phyloP scores from a whole-genome alignment of 2,888 invertebrate species.

The Scaptomyza reducta region DNA sequence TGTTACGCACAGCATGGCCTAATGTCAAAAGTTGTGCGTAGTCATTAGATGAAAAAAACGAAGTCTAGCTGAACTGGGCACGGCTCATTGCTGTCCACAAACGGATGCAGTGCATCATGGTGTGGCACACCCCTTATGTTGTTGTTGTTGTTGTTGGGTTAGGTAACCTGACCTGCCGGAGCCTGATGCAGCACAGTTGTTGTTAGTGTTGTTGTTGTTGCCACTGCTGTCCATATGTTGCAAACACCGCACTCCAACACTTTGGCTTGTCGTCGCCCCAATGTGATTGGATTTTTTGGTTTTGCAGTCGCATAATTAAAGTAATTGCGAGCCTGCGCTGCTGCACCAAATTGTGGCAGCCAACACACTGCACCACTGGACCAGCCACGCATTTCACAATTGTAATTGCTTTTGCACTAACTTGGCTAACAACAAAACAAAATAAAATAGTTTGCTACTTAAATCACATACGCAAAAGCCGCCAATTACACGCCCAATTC shows the following conservation, averaged over 20 bases:
- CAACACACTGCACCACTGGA: no score
- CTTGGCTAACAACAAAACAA: slow-evolving; percentile 7
- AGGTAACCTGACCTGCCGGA: slow-evolving; percentile 51
- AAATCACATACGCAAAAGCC: slow-evolving; percentile 1
- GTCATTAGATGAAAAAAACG: slow-evolving; percentile 5
- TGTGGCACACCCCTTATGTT: slow-evolving; percentile 59
- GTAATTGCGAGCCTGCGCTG: slow-evolving; percentile 70
- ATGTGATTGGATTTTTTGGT: slow-evolving; percentile 50
- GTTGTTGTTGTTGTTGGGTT: slow-evolving; percentile 35
- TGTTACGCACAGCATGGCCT: slow-evolving; percentile 20
- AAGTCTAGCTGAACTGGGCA: slow-evolving; percentile 14
- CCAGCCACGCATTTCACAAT: slow-evolving; percentile 73
- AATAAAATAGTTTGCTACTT: not conserved
- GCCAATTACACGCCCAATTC: not conserved
- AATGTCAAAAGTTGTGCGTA: slow-evolving; percentile 52
- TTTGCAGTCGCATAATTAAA: slow-evolving; percentile 74
- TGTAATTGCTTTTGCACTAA: slow-evolving; percentile 60
- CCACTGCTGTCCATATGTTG: slow-evolving; percentile 20
- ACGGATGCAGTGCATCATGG: slow-evolving; percentile 72
- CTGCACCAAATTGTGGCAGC: slow-evolving; percentile 68
- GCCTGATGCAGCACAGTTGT: slow-evolving; percentile 4
- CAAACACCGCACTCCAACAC: slow-evolving; percentile 24
- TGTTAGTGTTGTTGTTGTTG: no score
- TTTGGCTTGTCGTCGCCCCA: slow-evolving; percentile 61
- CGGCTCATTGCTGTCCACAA: slow-evolving; percentile 32